Evolutionary conservation across 2,113 vertebrate genomes (phyloP).

Genomic region (Pardalotus punctatus): DNA sequence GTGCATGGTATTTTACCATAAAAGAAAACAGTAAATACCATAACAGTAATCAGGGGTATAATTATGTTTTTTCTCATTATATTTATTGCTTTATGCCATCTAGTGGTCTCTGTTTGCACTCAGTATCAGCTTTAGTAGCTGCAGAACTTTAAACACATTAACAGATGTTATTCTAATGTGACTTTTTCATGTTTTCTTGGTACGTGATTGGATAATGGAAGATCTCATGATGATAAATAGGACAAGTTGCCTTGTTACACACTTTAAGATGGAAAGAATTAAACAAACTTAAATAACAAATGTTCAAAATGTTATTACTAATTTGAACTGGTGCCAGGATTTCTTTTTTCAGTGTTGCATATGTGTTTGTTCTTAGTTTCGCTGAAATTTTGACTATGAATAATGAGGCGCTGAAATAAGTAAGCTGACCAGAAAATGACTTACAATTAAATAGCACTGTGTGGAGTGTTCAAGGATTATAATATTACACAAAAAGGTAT

Average conservation of each 20-base stretch:
- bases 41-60: not conserved
- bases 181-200: slow-evolving; percentile 57
- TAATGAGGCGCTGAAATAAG: slow-evolving; percentile 54
- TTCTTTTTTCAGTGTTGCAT: slow-evolving; percentile 52
- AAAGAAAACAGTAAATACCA: not conserved
- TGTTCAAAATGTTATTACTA: slow-evolving; percentile 72
- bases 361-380: slow-evolving; percentile 67
- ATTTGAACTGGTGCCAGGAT: slow-evolving; percentile 60
- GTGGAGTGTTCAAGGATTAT: not conserved
- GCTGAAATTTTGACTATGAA: slow-evolving; percentile 68
- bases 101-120: slow-evolving; percentile 32
- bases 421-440: slow-evolving; percentile 60
- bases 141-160: not conserved
- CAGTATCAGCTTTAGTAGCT: not conserved
- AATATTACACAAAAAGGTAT: not conserved
- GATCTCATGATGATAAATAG: slow-evolving; percentile 42
- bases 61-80: not conserved
- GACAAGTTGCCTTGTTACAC: slow-evolving; percentile 55
- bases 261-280: slow-evolving; percentile 62
- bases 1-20: not conserved
- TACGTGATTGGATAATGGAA: slow-evolving; percentile 29
- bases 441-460: not conserved
- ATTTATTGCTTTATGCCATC: slow-evolving; percentile 61
- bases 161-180: slow-evolving; percentile 24
- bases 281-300: slow-evolving; percentile 76